A percentile compares a stretch with the other conserved stretches of the same genome.
Evolutionary conservation across 2,113 vertebrate genomes (phyloP).

Genomic region (Origma solitaria): DNA sequence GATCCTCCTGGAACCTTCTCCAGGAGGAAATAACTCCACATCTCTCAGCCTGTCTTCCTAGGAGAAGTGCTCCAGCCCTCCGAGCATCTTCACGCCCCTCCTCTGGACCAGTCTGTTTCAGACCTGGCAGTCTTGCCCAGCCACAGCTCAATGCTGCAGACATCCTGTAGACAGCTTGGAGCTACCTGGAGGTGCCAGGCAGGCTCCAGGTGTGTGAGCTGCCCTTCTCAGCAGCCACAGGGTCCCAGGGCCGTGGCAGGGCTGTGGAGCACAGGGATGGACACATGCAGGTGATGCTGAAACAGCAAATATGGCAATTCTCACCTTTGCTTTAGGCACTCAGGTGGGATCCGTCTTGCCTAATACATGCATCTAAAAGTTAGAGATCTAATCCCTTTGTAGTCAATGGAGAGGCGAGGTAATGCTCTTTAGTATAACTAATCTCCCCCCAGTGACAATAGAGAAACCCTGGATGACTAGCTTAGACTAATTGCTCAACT

Average conservation of each 20-base stretch:
- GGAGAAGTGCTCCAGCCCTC: background rate
- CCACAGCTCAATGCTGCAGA: background rate
- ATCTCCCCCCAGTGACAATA: background rate
- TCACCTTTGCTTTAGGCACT: background rate
- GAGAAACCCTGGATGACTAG: slow-evolving; percentile 9
- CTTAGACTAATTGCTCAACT: slow-evolving; percentile 37
- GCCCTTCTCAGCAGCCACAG: fast-evolving
- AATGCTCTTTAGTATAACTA: slow-evolving; percentile 44
- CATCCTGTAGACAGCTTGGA: background rate
- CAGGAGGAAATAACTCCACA: background rate
- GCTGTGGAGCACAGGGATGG: background rate
- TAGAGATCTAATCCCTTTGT: background rate
- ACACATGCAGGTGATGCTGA: fast-evolving
- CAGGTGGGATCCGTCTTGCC: background rate
- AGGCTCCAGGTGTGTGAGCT: background rate
- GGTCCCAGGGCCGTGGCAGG: fast-evolving
- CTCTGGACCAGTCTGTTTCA: background rate
- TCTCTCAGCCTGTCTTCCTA: background rate
- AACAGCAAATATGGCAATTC: background rate
- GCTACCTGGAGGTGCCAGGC: background rate
- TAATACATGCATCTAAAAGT: background rate
- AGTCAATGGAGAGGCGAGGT: background rate
- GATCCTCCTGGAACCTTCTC: background rate
- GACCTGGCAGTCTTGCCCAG: background rate
- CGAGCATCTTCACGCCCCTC: background rate